Conservation (phyloP, 2,888 invertebrate species). For the Chrysotoxum bicinctum region DNA sequence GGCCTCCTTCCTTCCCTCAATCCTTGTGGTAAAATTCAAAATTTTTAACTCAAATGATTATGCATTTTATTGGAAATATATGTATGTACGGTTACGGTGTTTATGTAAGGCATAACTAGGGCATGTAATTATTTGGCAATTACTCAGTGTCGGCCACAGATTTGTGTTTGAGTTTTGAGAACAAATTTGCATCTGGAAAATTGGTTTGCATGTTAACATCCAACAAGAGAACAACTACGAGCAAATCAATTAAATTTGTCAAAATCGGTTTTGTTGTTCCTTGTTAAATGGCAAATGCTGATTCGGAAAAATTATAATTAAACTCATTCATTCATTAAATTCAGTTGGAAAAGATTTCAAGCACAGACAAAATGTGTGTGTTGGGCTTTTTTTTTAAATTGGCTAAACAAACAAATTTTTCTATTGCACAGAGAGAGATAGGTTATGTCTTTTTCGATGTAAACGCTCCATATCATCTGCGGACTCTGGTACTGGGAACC, state of each 20-base stretch:
- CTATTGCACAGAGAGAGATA: neutral
- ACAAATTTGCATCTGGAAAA: constrained; percentile 24
- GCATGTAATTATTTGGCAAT: constrained; percentile 47
- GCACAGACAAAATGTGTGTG: neutral
- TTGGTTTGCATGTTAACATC: constrained; percentile 12
- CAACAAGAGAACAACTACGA: constrained; percentile 1
- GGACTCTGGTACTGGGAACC: too few relatives aligned
- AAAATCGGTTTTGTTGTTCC: constrained; percentile 5
- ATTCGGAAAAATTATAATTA: neutral
- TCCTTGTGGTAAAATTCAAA: neutral
- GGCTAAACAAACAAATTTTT: neutral
- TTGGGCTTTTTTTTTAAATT: neutral
- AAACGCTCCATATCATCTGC: too few relatives aligned
- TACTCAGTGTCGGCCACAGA: constrained; percentile 54
- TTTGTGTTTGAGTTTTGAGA: constrained; percentile 48
- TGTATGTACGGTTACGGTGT: neutral
- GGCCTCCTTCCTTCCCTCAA: neutral
- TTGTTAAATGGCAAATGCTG: neutral
- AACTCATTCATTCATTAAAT: neutral
- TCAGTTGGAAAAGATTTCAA: neutral
- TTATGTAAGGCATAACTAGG: neutral
- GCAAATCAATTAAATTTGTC: constrained; percentile 13
- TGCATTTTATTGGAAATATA: neutral
- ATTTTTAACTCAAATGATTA: neutral
- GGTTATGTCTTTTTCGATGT: too few relatives aligned